Percentiles rank a stretch among this genome's conserved stretches.
Evolutionary conservation across 1,140 invertebrate genomes (phyloP).

Genomic region (Armadillidium nasatum): DNA sequence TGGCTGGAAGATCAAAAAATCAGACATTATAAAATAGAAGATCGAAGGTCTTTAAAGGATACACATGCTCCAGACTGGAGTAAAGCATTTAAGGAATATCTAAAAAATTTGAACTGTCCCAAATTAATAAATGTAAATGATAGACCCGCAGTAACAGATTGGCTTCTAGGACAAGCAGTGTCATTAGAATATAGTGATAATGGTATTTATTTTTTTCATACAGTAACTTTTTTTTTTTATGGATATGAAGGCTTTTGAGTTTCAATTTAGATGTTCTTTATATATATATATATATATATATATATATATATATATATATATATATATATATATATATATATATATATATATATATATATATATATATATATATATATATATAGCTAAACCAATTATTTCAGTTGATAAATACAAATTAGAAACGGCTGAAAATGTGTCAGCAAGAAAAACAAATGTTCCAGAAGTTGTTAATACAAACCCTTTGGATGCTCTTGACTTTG

Average conservation of each 20-base stretch:
- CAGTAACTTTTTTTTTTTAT: too few species aligned
- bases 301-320: too few species aligned
- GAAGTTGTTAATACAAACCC: slow-evolving; percentile 72
- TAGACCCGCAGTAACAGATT: slow-evolving; percentile 63
- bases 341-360: background rate
- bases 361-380: slow-evolving; percentile 17
- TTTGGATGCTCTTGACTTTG: slow-evolving; percentile 64
- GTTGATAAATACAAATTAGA: slow-evolving; percentile 66
- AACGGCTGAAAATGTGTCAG: slow-evolving; percentile 57
- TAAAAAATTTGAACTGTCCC: slow-evolving; percentile 62
- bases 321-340: slow-evolving; percentile 8
- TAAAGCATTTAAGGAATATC: slow-evolving; percentile 68
- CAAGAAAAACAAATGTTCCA: slow-evolving; percentile 58
- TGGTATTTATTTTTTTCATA: slow-evolving; percentile 46
- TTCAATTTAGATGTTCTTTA: too few species aligned
- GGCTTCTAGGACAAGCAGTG: slow-evolving; percentile 78
- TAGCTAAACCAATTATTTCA: too few species aligned
- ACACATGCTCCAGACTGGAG: slow-evolving; percentile 64
- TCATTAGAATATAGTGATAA: slow-evolving; percentile 55
- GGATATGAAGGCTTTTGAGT: too few species aligned
- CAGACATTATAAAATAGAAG: slow-evolving; percentile 78
- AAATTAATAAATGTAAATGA: slow-evolving; percentile 59
- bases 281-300: too few species aligned
- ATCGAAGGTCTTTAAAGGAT: slow-evolving; percentile 65
- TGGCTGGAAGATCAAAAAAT: slow-evolving; percentile 96